phyloP scores from a whole-genome alignment of 2,797 vertebrate species.

The Myripristis jacobus region DNA sequence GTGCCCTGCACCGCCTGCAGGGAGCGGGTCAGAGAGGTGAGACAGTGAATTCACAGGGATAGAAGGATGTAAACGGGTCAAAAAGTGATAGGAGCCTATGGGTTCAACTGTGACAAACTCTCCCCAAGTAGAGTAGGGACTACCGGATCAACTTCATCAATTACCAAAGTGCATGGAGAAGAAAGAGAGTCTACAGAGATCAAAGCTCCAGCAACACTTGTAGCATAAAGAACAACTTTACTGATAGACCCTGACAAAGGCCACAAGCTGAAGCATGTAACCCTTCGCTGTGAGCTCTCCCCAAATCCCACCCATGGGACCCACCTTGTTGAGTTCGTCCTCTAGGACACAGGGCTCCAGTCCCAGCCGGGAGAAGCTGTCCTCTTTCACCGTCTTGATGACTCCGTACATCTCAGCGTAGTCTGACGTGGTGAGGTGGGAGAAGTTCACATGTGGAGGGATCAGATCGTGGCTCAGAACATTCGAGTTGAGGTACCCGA shows the following conservation, averaged over 20 bases:
- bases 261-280: no score
- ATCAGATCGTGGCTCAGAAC: conserved; percentile 93
- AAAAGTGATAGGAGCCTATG: background rate
- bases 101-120: background rate
- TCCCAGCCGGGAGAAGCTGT: conserved; percentile 86
- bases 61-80: background rate
- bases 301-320: background rate
- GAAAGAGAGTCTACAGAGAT: no score
- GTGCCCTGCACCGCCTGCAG: conserved; percentile 94
- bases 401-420: conserved; percentile 92
- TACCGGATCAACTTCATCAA: no score
- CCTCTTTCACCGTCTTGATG: conserved; percentile 92
- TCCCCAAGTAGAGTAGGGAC: no score
- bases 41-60: background rate
- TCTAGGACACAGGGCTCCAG: conserved; percentile 91
- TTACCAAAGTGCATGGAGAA: no score
- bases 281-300: no score
- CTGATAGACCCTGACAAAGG: no score
- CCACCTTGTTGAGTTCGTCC: conserved; percentile 93
- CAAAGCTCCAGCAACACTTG: no score
- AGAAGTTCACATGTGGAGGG: conserved; percentile 94
- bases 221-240: no score
- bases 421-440: conserved; percentile 89
- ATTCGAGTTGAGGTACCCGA: conserved; percentile 89
- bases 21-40: conserved; percentile 13